Evolutionary conservation across 1,140 invertebrate genomes (phyloP), one percentile per base, ranked within the genome.

Genomic region (Lasioglossum albipes): DNA sequence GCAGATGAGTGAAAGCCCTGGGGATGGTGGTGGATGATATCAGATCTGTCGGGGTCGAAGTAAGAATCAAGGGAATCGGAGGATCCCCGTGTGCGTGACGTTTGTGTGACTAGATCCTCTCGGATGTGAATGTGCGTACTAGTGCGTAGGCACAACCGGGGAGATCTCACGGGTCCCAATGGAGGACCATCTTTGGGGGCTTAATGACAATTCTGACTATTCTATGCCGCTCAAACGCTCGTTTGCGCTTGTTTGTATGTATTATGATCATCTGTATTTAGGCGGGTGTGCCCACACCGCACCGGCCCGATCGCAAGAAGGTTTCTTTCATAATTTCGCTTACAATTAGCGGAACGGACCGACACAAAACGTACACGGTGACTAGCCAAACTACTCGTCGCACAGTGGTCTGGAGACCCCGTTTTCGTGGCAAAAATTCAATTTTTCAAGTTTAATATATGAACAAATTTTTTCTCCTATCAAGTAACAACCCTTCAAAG

Each of bases 171-270:
- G 89, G 89, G 90, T 92, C 87, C 88, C 88, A 81, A 83, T 79
- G 77, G 74, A 73, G 75, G 1, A 86, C 83, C 84, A 83, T 83
- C 83, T 83, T 81, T 75, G 79, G 81, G 52, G 85, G 84, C 82
- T 87, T 84, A 80, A 86, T 82, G 81, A 88, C 86, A 88, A 90
- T 89, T 85, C 84, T 81, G 88, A 89, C 89, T 84, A 92, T 92
- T 90, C 89, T 87, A 90, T 90, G 87, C 84, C 89, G 90, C 91
- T 93, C 91, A 92, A 93, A 93, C 78, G 90, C 92, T 93, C 92
- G 90, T 93, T 93, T 92, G 91, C 89, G 88, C 90, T 91, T 92
- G 89, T 92, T 92, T 91, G 88, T 92, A 89, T 89, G 87, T 88
- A 91, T 91, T 92, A 92, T 88, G 83, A 91, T 91, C 85, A 89